Conservation (phyloP, 2,888 invertebrate species). For the Aleiodes leptofemur region DNA sequence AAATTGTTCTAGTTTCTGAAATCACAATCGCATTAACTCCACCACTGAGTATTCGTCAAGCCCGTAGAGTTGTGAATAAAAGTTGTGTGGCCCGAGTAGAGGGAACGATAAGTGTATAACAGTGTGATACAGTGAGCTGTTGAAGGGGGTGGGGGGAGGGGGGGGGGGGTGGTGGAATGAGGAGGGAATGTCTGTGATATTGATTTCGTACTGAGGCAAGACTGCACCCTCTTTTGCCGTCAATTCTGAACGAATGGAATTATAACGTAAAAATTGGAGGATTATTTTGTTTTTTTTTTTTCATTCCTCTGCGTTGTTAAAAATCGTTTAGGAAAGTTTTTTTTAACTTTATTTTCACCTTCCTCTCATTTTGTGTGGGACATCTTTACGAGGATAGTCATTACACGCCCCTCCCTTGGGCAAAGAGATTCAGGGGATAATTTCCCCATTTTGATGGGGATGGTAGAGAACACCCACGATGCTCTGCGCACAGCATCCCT, state of each 20-base stretch:
- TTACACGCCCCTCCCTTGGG: background rate
- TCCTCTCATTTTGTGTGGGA: too few relatives aligned
- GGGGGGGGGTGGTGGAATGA: conserved; percentile 27
- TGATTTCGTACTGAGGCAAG: conserved; percentile 58
- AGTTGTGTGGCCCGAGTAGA: conserved; percentile 7
- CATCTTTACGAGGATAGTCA: background rate
- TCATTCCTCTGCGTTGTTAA: too few relatives aligned
- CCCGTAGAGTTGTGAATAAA: conserved; percentile 21
- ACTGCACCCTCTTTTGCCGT: conserved; percentile 60
- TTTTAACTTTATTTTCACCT: too few relatives aligned
- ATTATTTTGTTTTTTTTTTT: background rate
- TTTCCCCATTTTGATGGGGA: background rate
- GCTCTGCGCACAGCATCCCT: conserved; percentile 60
- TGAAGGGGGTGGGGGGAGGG: conserved; percentile 17
- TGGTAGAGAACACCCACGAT: conserved; percentile 24
- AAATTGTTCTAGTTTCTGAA: conserved; percentile 40
- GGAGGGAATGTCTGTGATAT: conserved; percentile 55
- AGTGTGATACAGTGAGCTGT: conserved; percentile 16
- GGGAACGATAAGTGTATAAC: conserved; percentile 33
- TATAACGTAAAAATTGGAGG: background rate
- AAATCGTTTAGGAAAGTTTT: too few relatives aligned
- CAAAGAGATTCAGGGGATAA: background rate
- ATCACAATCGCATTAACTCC: conserved; percentile 34
- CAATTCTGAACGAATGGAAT: conserved; percentile 35
- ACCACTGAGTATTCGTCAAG: conserved; percentile 24